Evolutionary conservation across 1,140 invertebrate species (phyloP), one percentile per base, ranked within the genome.

Genomic region (Drosophila repleta): DNA sequence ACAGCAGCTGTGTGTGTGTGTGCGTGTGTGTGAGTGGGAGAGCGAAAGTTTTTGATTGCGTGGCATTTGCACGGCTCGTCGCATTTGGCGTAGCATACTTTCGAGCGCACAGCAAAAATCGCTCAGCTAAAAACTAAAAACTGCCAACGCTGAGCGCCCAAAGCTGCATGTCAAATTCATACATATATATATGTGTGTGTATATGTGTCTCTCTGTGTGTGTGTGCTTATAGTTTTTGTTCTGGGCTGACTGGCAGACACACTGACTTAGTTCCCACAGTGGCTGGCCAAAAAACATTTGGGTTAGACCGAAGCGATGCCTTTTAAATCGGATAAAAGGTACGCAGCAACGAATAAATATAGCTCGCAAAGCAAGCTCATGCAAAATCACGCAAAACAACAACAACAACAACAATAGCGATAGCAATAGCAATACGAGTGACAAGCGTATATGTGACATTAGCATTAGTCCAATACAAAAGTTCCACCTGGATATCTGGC

Each of bases 41-140:
- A 46, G 58, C 45, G 67, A 82, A 82, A 75, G 79, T 74, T 70
- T 74, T 74, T 71, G 66, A 70, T 70, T 71, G 58, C 72, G 74
- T 87, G 78, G 75, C 83, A 88, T 88, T 88, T 76, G 75, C 72
- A 88, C 79, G 83, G 62, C 68, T 82, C 79, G 87, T 66, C 83
- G 83, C 83, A 87, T 87, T 81, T 49, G 24, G n/a, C 41, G 68
- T 75, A 65, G 67, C 67, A 74, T 74, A 75, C 58, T 65, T 65
- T 71, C 53, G 61, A 57, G 67, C 57, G 72, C 20, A 20, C 46
- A 41, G 52, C 68, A 55, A 58, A 69, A 58, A 32, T 24, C 52
- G 32, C 11, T 7, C 20, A 32, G 18, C 60, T 70, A 20, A 58
- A 67, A 35, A 26, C 53, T 26, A 37, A 21, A 61, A 39, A 37